phyloP scores from a whole-genome alignment of 1,140 invertebrate genomes.

The Drosophila hydei region DNA sequence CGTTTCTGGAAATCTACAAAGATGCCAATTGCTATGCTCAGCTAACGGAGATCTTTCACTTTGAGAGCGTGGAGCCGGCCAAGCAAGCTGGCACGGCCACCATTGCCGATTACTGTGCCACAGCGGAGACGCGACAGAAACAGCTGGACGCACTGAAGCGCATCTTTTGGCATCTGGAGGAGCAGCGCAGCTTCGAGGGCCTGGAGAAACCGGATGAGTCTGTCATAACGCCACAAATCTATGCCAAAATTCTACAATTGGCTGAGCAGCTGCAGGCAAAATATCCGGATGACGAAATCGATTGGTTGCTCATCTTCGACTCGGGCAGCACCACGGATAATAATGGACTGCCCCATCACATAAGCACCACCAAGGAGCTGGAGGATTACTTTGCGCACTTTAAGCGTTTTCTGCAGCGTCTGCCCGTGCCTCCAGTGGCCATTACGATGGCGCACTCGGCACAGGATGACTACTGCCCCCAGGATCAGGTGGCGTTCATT shows the following conservation, averaged over 20 bases:
- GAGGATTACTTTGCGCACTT: slow-evolving; percentile 86
- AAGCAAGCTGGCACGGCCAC: slow-evolving; percentile 58
- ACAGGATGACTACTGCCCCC: slow-evolving; percentile 94
- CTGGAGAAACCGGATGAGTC: slow-evolving; percentile 80
- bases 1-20: slow-evolving; percentile 90
- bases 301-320: slow-evolving; percentile 92
- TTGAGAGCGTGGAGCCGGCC: slow-evolving; percentile 77
- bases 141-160: slow-evolving; percentile 87
- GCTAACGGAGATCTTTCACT: slow-evolving; percentile 86
- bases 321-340: slow-evolving; percentile 95
- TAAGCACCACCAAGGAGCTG: slow-evolving; percentile 89
- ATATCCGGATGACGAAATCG: slow-evolving; percentile 87
- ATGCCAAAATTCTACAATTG: slow-evolving; percentile 84
- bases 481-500: slow-evolving; percentile 89
- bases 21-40: slow-evolving; percentile 88
- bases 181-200: slow-evolving; percentile 85
- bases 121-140: slow-evolving; percentile 78
- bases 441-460: slow-evolving; percentile 93
- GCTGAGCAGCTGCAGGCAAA: slow-evolving; percentile 84
- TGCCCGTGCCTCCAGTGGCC: slow-evolving; percentile 88
- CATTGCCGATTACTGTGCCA: slow-evolving; percentile 53
- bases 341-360: slow-evolving; percentile 90
- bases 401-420: slow-evolving; percentile 86
- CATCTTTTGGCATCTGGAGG: slow-evolving; percentile 87
- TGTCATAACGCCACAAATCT: slow-evolving; percentile 60